Conservation (phyloP, 2,113 vertebrate species). For the Cinclus cinclus region DNA sequence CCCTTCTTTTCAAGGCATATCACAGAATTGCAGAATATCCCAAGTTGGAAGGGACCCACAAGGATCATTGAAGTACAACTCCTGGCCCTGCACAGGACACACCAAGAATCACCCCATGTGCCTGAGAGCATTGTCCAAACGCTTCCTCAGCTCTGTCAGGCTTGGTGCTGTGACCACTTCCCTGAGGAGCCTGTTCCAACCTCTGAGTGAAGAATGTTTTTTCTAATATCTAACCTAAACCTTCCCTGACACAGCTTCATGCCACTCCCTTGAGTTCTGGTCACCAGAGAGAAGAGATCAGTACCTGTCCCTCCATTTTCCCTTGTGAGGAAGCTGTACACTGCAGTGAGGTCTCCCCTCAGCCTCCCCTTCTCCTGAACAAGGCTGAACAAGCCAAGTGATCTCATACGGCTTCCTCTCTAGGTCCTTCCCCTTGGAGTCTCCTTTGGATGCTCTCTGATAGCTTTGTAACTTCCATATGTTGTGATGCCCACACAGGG, state of each 20-base stretch:
- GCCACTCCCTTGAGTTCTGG: neutral
- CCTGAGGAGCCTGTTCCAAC: neutral
- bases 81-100: neutral
- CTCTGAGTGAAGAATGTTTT: neutral
- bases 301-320: no score
- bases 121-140: neutral
- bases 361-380: neutral
- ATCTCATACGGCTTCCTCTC: accelerated
- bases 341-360: neutral
- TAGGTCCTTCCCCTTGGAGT: no score
- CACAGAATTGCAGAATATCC: neutral
- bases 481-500: neutral
- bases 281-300: neutral
- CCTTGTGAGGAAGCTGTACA: neutral
- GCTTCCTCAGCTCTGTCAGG: neutral
- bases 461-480: neutral
- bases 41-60: neutral
- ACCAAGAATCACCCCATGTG: neutral
- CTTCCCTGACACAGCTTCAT: neutral
- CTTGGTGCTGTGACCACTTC: neutral
- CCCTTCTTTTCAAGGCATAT: neutral
- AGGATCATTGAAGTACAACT: neutral
- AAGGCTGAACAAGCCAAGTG: neutral
- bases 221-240: neutral
- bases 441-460: neutral